These are phyloP conservation scores for Illadopsis cleaveri DNA, from an alignment of 2,113 vertebrate species.

Conservation along the genomic window DNA sequence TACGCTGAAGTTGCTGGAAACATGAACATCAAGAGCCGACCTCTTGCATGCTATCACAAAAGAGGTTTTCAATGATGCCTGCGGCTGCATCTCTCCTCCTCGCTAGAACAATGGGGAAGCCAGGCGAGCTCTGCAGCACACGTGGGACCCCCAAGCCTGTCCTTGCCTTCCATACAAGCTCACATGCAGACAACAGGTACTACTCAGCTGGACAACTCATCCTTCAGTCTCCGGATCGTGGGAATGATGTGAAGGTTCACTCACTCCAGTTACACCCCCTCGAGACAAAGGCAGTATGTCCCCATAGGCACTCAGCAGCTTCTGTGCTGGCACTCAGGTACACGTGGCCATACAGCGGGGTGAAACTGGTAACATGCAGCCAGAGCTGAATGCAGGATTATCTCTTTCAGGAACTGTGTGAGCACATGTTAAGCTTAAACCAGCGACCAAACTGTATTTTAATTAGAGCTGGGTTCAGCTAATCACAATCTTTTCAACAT, in stretches of 20 bases:
- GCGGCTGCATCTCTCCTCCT: background rate
- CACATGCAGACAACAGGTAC: accelerated
- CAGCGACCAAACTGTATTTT: background rate
- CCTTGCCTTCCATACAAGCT: background rate
- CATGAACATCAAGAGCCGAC: background rate
- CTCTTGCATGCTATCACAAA: background rate
- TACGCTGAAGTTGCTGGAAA: background rate
- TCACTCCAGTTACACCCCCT: accelerated
- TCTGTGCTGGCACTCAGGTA: background rate
- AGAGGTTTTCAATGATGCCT: background rate
- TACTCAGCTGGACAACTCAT: background rate
- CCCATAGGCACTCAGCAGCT: background rate
- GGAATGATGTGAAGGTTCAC: accelerated
- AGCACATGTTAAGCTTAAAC: background rate
- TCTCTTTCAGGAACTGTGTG: background rate
- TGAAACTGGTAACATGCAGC: accelerated
- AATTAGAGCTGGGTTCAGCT: background rate
- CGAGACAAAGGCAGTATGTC: background rate
- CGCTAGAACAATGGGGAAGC: accelerated
- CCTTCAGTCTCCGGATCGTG: accelerated
- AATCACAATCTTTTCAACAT: background rate
- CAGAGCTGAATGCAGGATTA: background rate
- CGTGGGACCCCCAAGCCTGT: background rate
- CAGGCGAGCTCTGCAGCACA: background rate
- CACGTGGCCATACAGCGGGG: accelerated